Evolutionary conservation across 2,888 invertebrate species (phyloP), one percentile per base, ranked within the genome.

Genomic region (Ditula angustiorana): DNA sequence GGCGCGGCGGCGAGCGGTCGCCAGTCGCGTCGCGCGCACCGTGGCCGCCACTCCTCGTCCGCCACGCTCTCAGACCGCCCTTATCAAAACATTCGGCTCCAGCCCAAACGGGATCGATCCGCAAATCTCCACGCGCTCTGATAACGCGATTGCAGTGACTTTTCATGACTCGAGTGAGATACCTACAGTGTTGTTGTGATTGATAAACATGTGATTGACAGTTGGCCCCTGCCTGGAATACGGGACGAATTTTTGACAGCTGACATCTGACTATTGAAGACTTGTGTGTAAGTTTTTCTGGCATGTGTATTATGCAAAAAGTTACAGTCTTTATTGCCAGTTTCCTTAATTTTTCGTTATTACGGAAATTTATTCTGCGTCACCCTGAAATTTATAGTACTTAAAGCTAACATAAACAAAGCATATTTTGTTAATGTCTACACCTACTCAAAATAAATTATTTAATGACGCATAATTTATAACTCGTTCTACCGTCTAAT

Each of bases 51-150:
- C 81, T 80, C 78, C 73, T 57, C 66, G 41, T 67, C 60, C 33
- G 28, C 60, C 33, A 30, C 28, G 66, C 67, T 69, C 67, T 73
- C 73, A 73, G 74, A 74, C 72, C 77, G 73, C 81, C 82, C 84
- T 84, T 86, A 88, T 86, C 89, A 87, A 81, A 86, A 82, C 83
- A 82, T 74, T 82, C 83, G 82, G 83, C 85, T 74, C 82, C 82
- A 83, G 83, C 84, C 85, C 81, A 80, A n/a, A n/a, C 80, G 81
- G 82, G 81, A 92, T 92, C 92, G 92, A 92, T 92, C 88, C 85
- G 86, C 82, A 82, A 82, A 19, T 41, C 41, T 83, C 77, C 77
- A 77, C 80, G 79, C 79, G 78, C 76, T 69, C 77, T 86, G 85
- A 86, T 85, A 86, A 84, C 84, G 79, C 71, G 75, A 41, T 41